phyloP scores from a whole-genome alignment of 1,140 invertebrate species.

The Drosophila lacteicornis region DNA sequence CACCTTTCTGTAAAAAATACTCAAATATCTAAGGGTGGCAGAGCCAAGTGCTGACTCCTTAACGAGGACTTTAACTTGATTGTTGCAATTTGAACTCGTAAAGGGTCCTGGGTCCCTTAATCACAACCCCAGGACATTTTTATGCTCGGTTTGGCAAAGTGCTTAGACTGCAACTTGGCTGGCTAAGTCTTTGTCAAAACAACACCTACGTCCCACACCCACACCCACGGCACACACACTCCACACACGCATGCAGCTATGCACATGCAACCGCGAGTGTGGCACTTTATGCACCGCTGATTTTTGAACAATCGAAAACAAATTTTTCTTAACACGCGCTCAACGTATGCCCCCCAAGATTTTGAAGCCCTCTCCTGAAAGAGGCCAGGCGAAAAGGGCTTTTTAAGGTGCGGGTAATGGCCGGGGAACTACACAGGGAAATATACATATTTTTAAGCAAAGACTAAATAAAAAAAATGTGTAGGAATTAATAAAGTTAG shows the following conservation, averaged over 20 bases:
- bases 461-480: neutral
- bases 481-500: neutral
- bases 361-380: slow-evolving; percentile 36
- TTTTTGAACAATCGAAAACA: slow-evolving; percentile 72
- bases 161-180: slow-evolving; percentile 50
- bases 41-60: slow-evolving; percentile 7
- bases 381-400: slow-evolving; percentile 28
- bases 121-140: slow-evolving; percentile 32
- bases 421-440: slow-evolving; percentile 10
- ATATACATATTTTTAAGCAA: neutral
- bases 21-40: neutral
- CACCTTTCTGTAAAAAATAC: neutral
- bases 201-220: slow-evolving; percentile 42
- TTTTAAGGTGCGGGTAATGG: neutral
- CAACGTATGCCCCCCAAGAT: slow-evolving; percentile 26
- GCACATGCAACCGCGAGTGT: slow-evolving; percentile 69
- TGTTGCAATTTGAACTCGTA: slow-evolving; percentile 40
- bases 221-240: slow-evolving; percentile 14
- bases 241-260: slow-evolving; percentile 28
- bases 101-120: slow-evolving; percentile 1
- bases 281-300: slow-evolving; percentile 75
- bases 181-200: slow-evolving; percentile 56
- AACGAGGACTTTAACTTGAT: slow-evolving; percentile 47
- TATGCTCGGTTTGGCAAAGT: slow-evolving; percentile 54
- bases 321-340: slow-evolving; percentile 60